phyloP scores from a whole-genome alignment of 2,113 vertebrate species.

The Chelonoidis abingdonii region DNA sequence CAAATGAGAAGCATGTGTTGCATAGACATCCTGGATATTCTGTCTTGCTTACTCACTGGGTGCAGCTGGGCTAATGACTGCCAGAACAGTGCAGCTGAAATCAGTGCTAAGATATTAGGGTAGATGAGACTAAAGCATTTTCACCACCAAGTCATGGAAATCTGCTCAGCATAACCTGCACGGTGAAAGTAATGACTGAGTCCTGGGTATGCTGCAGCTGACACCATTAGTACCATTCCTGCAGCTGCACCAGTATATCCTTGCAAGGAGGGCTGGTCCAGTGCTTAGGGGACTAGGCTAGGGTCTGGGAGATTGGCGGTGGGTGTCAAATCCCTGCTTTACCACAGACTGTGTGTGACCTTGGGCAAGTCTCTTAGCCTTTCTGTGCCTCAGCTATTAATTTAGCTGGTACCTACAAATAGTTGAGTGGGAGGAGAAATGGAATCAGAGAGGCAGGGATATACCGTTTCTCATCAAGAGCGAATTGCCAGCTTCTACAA shows the following conservation, averaged over 20 bases:
- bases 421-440: too few relatives aligned
- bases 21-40: background rate
- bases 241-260: background rate
- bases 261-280: background rate
- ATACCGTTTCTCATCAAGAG: too few relatives aligned
- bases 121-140: background rate
- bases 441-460: too few relatives aligned
- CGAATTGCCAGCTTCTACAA: too few relatives aligned
- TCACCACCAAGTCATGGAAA: background rate
- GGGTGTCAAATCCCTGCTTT: too few relatives aligned
- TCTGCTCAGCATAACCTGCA: background rate
- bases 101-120: background rate
- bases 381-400: too few relatives aligned
- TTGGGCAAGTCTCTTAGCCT: too few relatives aligned
- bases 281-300: background rate
- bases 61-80: background rate
- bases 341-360: too few relatives aligned
- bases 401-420: too few relatives aligned
- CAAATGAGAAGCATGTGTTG: background rate
- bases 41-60: background rate
- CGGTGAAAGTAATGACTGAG: background rate
- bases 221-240: background rate
- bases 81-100: background rate
- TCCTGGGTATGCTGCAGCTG: background rate
- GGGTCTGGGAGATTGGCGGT: background rate